Percentiles rank a stretch among this genome's conserved stretches.
Conservation (phyloP, 1,140 invertebrate genomes). For the Euborellia annulipes region DNA sequence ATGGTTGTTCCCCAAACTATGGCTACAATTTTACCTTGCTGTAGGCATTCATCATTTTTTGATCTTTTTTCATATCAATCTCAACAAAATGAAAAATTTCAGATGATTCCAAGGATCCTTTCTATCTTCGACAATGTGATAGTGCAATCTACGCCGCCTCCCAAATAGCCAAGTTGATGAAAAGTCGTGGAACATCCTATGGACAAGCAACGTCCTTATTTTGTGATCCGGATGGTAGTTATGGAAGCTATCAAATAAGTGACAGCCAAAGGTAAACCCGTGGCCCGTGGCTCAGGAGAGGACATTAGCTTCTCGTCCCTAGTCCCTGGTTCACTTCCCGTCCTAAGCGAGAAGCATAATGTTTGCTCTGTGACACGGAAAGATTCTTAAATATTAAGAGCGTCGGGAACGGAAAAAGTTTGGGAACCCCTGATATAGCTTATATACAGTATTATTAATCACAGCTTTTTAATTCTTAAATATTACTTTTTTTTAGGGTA, state of each 20-base stretch:
- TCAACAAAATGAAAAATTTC: not conserved
- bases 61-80: not conserved
- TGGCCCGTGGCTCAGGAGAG: no score
- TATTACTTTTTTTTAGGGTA: no score
- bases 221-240: constrained; percentile 24
- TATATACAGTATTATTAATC: no score
- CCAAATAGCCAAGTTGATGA: constrained; percentile 15
- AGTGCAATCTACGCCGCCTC: constrained; percentile 18
- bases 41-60: constrained; percentile 17
- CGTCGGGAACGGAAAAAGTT: no score
- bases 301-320: no score
- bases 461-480: no score
- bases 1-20: constrained; percentile 18
- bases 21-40: constrained; percentile 22
- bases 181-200: constrained; percentile 16
- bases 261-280: no score
- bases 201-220: constrained; percentile 11
- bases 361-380: no score
- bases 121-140: constrained; percentile 25
- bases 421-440: no score
- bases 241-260: constrained; percentile 11
- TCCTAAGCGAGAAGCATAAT: no score
- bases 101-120: constrained; percentile 12
- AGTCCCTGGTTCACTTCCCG: no score
- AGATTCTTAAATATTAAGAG: no score